A percentile compares a stretch with the other conserved stretches of the same genome.
Evolutionary conservation across 2,888 invertebrate species (phyloP).

Genomic region (Myopa tessellatipennis): DNA sequence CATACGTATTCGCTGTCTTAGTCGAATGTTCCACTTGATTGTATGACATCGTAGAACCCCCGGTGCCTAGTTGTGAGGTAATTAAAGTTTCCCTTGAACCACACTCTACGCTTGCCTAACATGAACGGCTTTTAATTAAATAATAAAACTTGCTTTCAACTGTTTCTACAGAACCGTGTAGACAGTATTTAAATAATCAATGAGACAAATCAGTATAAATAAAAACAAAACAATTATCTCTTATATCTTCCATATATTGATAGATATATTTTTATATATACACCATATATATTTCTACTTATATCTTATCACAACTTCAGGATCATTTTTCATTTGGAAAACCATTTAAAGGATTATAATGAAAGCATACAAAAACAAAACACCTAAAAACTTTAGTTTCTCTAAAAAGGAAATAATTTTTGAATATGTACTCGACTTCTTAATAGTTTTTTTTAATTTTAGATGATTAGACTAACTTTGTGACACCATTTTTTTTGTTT

Average conservation of each 20-base stretch:
- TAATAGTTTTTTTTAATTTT: too few relatives aligned
- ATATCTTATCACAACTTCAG: too few relatives aligned
- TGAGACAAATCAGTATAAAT: constrained; percentile 11
- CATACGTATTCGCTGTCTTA: neutral
- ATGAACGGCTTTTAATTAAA: constrained; percentile 35
- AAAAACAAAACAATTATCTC: constrained; percentile 20
- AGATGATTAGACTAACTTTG: too few relatives aligned
- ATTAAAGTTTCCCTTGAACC: constrained; percentile 65
- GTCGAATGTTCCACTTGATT: constrained; percentile 13
- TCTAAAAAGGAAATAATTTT: too few relatives aligned
- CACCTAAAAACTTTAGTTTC: too few relatives aligned
- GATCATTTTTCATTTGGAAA: too few relatives aligned
- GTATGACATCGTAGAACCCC: constrained; percentile 4
- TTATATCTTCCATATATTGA: neutral
- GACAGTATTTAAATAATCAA: constrained; percentile 9
- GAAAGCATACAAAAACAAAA: too few relatives aligned
- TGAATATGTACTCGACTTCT: too few relatives aligned
- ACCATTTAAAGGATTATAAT: too few relatives aligned
- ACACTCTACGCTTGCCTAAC: constrained; percentile 38
- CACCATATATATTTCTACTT: neutral
- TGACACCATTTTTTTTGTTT: too few relatives aligned
- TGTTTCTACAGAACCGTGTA: neutral
- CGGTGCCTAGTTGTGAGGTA: constrained; percentile 43
- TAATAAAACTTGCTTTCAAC: constrained; percentile 32
- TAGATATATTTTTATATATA: neutral